Percentiles rank a stretch among this genome's conserved stretches.
These are phyloP conservation scores for Magallana gigas DNA, from an alignment of 1,140 invertebrate species.

Conservation along the genomic window DNA sequence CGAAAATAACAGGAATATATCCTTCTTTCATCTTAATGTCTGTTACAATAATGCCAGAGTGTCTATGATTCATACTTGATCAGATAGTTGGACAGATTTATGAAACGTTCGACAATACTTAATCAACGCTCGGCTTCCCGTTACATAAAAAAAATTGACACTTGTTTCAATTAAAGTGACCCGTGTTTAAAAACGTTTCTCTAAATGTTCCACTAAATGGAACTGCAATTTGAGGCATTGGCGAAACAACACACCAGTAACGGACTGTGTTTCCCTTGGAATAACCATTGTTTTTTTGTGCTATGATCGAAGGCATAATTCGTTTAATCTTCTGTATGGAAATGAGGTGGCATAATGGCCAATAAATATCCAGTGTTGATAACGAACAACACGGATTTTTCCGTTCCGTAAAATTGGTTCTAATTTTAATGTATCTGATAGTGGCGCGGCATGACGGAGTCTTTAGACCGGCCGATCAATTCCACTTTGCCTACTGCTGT, in stretches of 20 bases:
- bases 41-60: not conserved
- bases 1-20: too few species aligned
- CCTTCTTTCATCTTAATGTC: not conserved
- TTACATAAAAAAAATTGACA: not conserved
- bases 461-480: not conserved
- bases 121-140: not conserved
- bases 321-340: constrained; percentile 5
- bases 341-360: constrained; percentile 19
- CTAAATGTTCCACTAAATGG: constrained; percentile 1
- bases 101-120: not conserved
- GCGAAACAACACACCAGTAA: constrained; percentile 1
- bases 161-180: not conserved
- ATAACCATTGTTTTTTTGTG: not conserved
- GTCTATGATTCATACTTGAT: not conserved
- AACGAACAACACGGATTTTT: constrained; percentile 20
- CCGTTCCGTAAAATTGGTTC: constrained; percentile 23
- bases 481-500: not conserved
- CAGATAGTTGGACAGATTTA: not conserved
- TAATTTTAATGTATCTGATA: constrained; percentile 29
- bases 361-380: constrained; percentile 32
- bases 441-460: not conserved
- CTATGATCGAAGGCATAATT: not conserved
- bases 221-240: not conserved
- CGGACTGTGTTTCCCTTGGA: not conserved
- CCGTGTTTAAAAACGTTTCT: not conserved